Conservation (phyloP, 2,888 invertebrate species). For the Cephalotes varians region DNA sequence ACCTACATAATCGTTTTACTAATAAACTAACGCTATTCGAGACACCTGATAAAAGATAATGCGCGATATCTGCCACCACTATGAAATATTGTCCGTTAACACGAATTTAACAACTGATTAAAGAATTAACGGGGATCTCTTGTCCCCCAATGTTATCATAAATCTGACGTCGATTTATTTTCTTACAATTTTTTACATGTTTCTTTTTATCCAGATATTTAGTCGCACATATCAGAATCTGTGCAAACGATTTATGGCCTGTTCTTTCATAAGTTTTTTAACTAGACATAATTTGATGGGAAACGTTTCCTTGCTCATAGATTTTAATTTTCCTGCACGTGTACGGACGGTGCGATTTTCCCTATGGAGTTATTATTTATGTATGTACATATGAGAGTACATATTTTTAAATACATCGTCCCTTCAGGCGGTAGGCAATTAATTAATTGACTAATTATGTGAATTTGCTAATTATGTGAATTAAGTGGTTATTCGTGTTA, state of each 20-base stretch:
- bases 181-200: not conserved
- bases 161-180: slow-evolving; percentile 24
- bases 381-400: slow-evolving; percentile 5
- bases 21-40: slow-evolving; percentile 66
- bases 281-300: slow-evolving; percentile 36
- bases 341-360: not conserved
- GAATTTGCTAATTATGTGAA: slow-evolving; percentile 35
- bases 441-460: slow-evolving; percentile 23
- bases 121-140: slow-evolving; percentile 47
- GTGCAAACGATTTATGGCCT: not conserved
- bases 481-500: slow-evolving; percentile 30
- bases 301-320: slow-evolving; percentile 37
- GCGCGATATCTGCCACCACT: slow-evolving; percentile 37
- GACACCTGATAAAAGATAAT: slow-evolving; percentile 71
- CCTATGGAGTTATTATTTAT: slow-evolving; percentile 24
- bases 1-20: slow-evolving; percentile 66
- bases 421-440: slow-evolving; percentile 10
- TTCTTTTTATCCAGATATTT: slow-evolving; percentile 26
- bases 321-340: slow-evolving; percentile 37
- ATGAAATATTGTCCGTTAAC: slow-evolving; percentile 71
- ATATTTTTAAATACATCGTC: slow-evolving; percentile 20
- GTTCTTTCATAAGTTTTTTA: not conserved
- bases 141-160: not conserved
- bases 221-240: slow-evolving; percentile 7
- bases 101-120: slow-evolving; percentile 67